These are phyloP conservation scores for Drosophila auraria DNA, from an alignment of 1,140 invertebrate genomes.

Conservation along the genomic window DNA sequence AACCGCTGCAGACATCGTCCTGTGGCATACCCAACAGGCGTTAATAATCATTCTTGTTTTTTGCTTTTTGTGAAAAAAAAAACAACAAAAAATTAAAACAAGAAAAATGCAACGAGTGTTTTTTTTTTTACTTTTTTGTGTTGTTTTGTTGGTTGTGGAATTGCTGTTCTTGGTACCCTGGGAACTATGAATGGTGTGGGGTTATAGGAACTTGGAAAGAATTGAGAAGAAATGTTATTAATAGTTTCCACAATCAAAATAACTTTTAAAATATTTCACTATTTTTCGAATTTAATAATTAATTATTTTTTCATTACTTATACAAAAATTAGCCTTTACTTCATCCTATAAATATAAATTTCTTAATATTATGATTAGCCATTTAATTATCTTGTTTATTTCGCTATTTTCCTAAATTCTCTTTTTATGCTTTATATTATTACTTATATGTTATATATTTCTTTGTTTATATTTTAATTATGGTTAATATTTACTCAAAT, in stretches of 20 bases:
- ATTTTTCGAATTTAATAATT: background rate
- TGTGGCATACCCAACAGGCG: slow-evolving; percentile 81
- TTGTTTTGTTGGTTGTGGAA: slow-evolving; percentile 52
- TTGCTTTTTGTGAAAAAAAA: slow-evolving; percentile 39
- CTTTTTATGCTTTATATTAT: too few species aligned
- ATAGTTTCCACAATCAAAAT: too few species aligned
- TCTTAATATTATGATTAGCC: background rate
- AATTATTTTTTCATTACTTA: background rate
- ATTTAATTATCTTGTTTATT: background rate
- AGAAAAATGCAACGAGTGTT: slow-evolving; percentile 55
- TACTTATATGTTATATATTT: background rate
- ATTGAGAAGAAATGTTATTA: background rate
- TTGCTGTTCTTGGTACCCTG: slow-evolving; percentile 54
- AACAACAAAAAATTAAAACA: slow-evolving; percentile 21
- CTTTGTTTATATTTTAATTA: too few species aligned
- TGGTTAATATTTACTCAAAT: background rate
- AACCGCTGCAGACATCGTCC: slow-evolving; percentile 71
- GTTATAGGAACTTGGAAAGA: background rate
- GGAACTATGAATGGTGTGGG: slow-evolving; percentile 25
- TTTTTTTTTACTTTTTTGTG: slow-evolving; percentile 42
- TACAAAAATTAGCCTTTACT: too few species aligned
- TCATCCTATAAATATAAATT: background rate
- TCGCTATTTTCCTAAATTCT: background rate
- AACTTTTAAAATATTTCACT: too few species aligned
- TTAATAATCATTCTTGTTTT: slow-evolving; percentile 76